Conservation (phyloP, 2,797 vertebrate genomes). For the Dryobates pubescens region DNA sequence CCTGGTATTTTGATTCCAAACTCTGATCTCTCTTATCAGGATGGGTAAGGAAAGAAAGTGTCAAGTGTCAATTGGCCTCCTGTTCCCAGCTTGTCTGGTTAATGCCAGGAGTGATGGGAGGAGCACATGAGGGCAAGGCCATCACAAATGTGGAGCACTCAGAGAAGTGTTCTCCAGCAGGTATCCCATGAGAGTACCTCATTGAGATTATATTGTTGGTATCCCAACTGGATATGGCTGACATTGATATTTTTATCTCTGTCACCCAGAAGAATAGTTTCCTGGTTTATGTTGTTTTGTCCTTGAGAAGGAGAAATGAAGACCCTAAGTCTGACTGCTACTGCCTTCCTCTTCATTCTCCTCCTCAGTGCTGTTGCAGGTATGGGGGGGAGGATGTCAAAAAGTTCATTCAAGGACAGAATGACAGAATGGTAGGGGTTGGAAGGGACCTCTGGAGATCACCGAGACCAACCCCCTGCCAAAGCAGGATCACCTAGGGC, state of each 20-base stretch:
- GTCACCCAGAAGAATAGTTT: background rate
- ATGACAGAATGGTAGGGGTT: too few relatives aligned
- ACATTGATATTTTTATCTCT: background rate
- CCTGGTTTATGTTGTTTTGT: background rate
- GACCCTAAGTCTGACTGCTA: background rate
- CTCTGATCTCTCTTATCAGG: background rate
- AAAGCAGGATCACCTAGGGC: too few relatives aligned
- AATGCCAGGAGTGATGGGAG: background rate
- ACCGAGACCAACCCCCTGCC: too few relatives aligned
- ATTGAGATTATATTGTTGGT: background rate
- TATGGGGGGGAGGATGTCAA: background rate
- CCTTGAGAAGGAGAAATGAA: background rate
- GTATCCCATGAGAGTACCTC: background rate
- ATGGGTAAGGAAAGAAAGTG: background rate
- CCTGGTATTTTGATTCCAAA: constrained; percentile 11
- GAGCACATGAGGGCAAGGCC: background rate
- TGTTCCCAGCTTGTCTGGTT: background rate
- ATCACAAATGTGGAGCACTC: background rate
- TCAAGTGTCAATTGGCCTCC: background rate
- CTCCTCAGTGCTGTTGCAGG: background rate
- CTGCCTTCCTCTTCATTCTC: background rate
- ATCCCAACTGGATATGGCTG: background rate
- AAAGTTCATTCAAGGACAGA: background rate
- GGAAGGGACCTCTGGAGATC: too few relatives aligned
- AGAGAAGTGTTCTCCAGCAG: background rate